These are phyloP conservation scores for Chymomyza procnemis DNA, from an alignment of 2,888 invertebrate species.

Conservation along the genomic window DNA sequence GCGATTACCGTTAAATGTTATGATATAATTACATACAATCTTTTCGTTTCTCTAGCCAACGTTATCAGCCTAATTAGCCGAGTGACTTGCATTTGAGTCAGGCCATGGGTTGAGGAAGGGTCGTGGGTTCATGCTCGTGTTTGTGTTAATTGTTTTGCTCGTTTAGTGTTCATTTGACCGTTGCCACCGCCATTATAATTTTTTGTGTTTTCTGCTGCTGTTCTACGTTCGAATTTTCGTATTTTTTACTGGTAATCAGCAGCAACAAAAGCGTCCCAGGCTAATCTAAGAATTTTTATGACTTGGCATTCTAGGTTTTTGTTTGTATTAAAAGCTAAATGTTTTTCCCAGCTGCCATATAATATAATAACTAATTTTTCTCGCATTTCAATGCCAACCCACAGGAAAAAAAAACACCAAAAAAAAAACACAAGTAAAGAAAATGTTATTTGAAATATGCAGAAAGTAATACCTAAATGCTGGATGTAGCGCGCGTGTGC, in stretches of 20 bases:
- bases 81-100: constrained; percentile 51
- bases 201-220: background rate
- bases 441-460: background rate
- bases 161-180: constrained; percentile 1
- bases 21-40: background rate
- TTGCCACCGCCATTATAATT: background rate
- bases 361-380: background rate
- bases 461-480: background rate
- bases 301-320: background rate
- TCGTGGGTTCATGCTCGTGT: constrained; percentile 2
- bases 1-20: background rate
- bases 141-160: constrained; percentile 8
- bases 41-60: constrained; percentile 3
- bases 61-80: constrained; percentile 72
- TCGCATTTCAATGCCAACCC: background rate
- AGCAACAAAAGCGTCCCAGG: background rate
- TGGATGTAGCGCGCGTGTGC: background rate
- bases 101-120: constrained; percentile 51
- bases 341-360: background rate
- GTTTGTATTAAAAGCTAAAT: background rate
- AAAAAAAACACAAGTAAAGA: background rate
- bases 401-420: too few relatives aligned
- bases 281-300: background rate
- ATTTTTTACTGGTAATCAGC: background rate
- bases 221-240: background rate